phyloP scores from a whole-genome alignment of 2,888 invertebrate genomes.

The Acleris literana region DNA sequence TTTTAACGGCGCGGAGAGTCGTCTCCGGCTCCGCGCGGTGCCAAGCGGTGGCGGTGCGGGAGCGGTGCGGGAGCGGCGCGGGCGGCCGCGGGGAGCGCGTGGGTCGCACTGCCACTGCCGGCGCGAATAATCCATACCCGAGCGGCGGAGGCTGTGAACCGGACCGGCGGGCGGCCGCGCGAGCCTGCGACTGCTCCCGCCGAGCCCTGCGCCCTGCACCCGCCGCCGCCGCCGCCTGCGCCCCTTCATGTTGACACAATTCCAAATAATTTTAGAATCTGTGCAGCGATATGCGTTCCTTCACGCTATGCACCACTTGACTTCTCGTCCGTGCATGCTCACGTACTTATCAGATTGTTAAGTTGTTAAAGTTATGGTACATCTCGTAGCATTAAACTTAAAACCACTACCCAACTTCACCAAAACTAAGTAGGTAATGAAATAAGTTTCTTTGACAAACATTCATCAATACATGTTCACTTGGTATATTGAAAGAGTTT shows the following conservation, averaged over 20 bases:
- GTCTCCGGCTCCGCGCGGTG: slow-evolving; percentile 26
- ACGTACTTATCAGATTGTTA: neutral
- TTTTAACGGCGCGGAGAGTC: slow-evolving; percentile 48
- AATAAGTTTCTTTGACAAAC: slow-evolving; percentile 38
- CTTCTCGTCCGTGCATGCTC: slow-evolving; percentile 36
- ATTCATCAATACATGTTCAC: slow-evolving; percentile 46
- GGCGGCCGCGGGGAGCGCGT: slow-evolving; percentile 70
- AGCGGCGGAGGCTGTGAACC: slow-evolving; percentile 78
- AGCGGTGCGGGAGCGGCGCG: slow-evolving; percentile 45
- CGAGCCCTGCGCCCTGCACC: slow-evolving; percentile 47
- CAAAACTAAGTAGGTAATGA: slow-evolving; percentile 25
- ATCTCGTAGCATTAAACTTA: neutral
- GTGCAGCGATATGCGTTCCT: slow-evolving; percentile 57
- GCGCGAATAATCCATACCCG: slow-evolving; percentile 80
- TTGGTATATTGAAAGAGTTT: slow-evolving; percentile 3
- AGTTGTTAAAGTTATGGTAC: neutral
- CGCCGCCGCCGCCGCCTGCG: slow-evolving; percentile 45
- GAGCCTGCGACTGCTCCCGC: slow-evolving; percentile 63
- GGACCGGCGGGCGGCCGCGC: slow-evolving; percentile 77
- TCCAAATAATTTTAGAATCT: slow-evolving; percentile 68
- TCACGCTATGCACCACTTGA: slow-evolving; percentile 45
- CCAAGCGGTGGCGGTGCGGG: slow-evolving; percentile 3
- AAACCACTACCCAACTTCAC: slow-evolving; percentile 5
- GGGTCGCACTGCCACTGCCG: slow-evolving; percentile 68
- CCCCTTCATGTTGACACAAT: slow-evolving; percentile 77